A percentile compares a stretch with the other conserved stretches of the same genome.
Conservation (phyloP, 1,140 invertebrate genomes). For the Aphelinus atriplicis region DNA sequence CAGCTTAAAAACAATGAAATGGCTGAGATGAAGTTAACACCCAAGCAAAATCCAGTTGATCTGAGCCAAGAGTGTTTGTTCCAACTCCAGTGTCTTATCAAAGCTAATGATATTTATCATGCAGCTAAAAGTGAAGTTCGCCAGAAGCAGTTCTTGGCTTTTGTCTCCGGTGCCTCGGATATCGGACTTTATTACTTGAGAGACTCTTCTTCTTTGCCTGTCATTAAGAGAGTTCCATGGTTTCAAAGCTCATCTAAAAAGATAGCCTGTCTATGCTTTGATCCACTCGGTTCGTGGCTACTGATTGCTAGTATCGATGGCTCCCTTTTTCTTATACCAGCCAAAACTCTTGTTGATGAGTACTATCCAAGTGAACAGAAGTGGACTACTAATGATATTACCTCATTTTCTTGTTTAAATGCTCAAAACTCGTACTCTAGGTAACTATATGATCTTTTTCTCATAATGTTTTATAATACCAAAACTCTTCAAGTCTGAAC, state of each 20-base stretch:
- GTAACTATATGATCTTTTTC: slow-evolving; percentile 43
- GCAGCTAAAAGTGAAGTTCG: slow-evolving; percentile 57
- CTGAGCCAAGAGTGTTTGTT: slow-evolving; percentile 55
- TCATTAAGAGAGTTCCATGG: slow-evolving; percentile 78
- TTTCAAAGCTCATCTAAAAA: slow-evolving; percentile 69
- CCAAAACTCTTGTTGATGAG: slow-evolving; percentile 69
- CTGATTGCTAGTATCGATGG: slow-evolving; percentile 71
- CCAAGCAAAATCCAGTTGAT: slow-evolving; percentile 24
- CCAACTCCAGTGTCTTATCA: slow-evolving; percentile 61
- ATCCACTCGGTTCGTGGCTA: slow-evolving; percentile 77
- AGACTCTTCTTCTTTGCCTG: slow-evolving; percentile 54
- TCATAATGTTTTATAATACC: not conserved
- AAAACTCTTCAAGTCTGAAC: not conserved
- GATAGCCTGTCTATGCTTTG: slow-evolving; percentile 75
- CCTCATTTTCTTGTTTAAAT: slow-evolving; percentile 65
- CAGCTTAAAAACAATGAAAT: slow-evolving; percentile 25
- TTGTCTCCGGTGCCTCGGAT: slow-evolving; percentile 55
- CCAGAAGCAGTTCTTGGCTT: slow-evolving; percentile 57
- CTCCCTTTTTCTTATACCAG: slow-evolving; percentile 72
- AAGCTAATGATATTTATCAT: slow-evolving; percentile 56
- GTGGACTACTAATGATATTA: slow-evolving; percentile 70
- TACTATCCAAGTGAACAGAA: slow-evolving; percentile 66
- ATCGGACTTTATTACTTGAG: slow-evolving; percentile 60
- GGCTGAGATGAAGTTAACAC: slow-evolving; percentile 28
- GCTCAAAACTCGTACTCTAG: slow-evolving; percentile 68